Conservation (phyloP, 2,888 invertebrate genomes). For the Epicampocera succincta region DNA sequence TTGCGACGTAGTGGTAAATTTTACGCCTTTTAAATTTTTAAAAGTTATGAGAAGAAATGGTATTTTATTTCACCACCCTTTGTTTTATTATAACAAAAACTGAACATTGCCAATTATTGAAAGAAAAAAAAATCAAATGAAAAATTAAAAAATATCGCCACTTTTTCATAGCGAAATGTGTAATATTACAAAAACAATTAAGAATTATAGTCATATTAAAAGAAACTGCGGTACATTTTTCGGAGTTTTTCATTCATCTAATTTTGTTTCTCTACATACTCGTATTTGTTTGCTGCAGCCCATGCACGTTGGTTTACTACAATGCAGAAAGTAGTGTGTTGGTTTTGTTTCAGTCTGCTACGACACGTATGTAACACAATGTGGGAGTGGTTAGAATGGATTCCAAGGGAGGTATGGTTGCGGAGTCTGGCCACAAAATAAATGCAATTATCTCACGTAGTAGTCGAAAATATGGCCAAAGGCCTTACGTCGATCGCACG, state of each 20-base stretch:
- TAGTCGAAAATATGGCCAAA: conserved; percentile 2
- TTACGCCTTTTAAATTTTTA: too few relatives aligned
- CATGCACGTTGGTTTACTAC: conserved; percentile 28
- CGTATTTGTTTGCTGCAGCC: conserved; percentile 14
- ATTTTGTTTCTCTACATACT: not conserved
- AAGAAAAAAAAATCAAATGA: conserved; percentile 20
- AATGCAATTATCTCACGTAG: not conserved
- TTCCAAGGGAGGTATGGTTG: not conserved
- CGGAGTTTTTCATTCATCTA: not conserved
- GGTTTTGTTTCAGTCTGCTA: not conserved
- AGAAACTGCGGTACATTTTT: conserved; percentile 19
- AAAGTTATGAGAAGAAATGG: conserved; percentile 18
- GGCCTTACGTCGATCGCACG: conserved; percentile 15
- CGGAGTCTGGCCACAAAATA: not conserved
- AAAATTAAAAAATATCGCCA: conserved; percentile 53
- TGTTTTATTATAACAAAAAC: conserved; percentile 43
- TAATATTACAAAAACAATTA: conserved; percentile 48
- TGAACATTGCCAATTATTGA: conserved; percentile 14
- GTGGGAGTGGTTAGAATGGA: not conserved
- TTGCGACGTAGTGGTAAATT: too few relatives aligned
- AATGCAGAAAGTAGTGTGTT: conserved; percentile 22
- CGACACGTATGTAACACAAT: conserved; percentile 3
- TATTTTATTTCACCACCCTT: conserved; percentile 37
- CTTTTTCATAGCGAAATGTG: conserved; percentile 56
- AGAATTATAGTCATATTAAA: conserved; percentile 24